A percentile compares a stretch with the other conserved stretches of the same genome.
phyloP scores from a whole-genome alignment of 2,113 vertebrate species.

The Regulus satrapa region DNA sequence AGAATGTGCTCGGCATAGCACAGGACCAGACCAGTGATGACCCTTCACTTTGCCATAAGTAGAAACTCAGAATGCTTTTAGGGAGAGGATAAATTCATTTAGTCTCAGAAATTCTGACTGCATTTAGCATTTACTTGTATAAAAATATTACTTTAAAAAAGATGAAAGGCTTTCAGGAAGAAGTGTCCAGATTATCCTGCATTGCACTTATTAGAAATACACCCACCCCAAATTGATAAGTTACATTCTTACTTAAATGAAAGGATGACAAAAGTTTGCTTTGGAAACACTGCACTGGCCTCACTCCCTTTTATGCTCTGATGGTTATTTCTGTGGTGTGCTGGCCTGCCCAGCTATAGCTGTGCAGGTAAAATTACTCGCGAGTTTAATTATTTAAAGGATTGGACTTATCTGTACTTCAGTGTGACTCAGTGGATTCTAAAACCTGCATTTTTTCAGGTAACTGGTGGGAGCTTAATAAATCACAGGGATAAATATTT shows the following conservation, averaged over 20 bases:
- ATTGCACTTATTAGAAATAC: neutral
- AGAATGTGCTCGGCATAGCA: neutral
- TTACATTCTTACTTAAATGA: neutral
- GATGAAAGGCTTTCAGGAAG: neutral
- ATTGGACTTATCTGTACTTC: neutral
- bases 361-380: neutral
- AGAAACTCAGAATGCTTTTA: neutral
- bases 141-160: neutral
- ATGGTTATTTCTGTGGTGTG: neutral
- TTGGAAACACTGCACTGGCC: neutral
- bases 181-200: neutral
- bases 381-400: neutral
- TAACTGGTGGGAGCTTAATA: neutral
- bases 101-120: neutral
- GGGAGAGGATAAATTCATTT: neutral
- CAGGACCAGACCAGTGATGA: neutral
- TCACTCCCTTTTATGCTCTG: neutral
- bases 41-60: accelerated
- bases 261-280: neutral
- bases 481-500: neutral
- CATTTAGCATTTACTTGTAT: neutral
- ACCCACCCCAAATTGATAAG: neutral
- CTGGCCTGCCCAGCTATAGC: neutral
- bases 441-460: neutral
- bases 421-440: neutral